Base-by-base conservation (phyloP, 2,888 invertebrate species). In the Lasioglossum malachurum region DNA sequence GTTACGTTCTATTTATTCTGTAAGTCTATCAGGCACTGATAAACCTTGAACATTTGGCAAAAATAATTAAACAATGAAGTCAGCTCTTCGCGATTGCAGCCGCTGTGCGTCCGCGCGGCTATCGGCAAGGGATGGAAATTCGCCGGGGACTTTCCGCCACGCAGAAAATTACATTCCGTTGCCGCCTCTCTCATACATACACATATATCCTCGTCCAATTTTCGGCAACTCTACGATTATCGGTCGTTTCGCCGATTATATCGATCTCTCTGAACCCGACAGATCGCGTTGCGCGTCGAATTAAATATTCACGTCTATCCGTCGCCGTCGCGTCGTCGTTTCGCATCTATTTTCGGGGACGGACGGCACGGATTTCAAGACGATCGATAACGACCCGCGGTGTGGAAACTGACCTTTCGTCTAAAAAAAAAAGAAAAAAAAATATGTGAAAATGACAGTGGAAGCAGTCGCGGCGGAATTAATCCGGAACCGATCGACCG, bases 361-460 rank as follows among this genome's bases (percentile, higher is more conserved):
- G 35, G 4, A 35, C 19, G 71, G 23, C 69, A 4, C n/a, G 16
- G 64, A 75, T 76, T 73, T 41, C 46, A 41, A 44, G 16, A 44
- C 23, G 38, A 87, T 87, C 81, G 87, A 85, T 86, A 38, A 83
- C 31, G 57, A 8, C 23, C 14, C 60, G 16, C 71, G n/a, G 19
- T 10, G 38, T 67, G 82, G 72, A 77, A 78, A 49, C 75, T 87
- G 91, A 91, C 87, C 90, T 91, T 91, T 91, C 80, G 75, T 80
- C 44, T 85, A 82, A 74, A 91, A 89, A 91, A 85, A 72, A 49
- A 38, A 38, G 3, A 57, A 82, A 75, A 78, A 72, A 49, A 38
- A 46, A 7, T 57, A 23, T 44, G 44, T 44, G 27, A 72, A 46
- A 46, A 46, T 49, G 49, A 31, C 81, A 73, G 69, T 64, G 60